phyloP scores from a whole-genome alignment of 2,888 invertebrate genomes.

The Eristalinus aeneus region DNA sequence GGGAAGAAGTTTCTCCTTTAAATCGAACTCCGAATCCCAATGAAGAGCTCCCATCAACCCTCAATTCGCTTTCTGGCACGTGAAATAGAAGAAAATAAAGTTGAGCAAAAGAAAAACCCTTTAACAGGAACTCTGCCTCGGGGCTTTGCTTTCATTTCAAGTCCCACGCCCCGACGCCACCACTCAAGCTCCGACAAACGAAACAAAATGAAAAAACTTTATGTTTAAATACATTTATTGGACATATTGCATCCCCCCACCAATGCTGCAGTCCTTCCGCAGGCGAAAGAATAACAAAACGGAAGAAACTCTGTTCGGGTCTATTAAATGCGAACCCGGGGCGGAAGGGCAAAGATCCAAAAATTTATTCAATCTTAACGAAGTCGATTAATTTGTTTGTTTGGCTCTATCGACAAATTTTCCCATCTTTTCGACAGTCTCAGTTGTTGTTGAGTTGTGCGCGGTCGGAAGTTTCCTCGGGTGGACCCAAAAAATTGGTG shows the following conservation, averaged over 20 bases:
- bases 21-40: background rate
- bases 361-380: conserved; percentile 55
- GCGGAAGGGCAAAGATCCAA: conserved; percentile 26
- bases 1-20: too few relatives aligned
- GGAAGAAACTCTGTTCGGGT: conserved; percentile 3
- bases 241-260: conserved; percentile 29
- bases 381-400: conserved; percentile 58
- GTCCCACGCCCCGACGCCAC: background rate
- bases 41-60: background rate
- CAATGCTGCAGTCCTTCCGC: background rate
- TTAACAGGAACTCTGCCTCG: background rate
- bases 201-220: conserved; percentile 51
- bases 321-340: conserved; percentile 19
- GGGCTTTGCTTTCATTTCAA: background rate
- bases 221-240: conserved; percentile 35
- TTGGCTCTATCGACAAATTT: background rate
- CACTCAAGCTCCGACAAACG: background rate
- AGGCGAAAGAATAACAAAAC: conserved; percentile 5
- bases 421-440: background rate
- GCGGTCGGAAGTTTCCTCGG: background rate
- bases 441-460: background rate
- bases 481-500: background rate
- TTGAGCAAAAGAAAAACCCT: background rate
- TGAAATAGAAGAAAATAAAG: background rate
- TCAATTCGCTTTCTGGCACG: background rate